Conservation (phyloP, 2,113 vertebrate genomes). For the Sander lucioperca region DNA sequence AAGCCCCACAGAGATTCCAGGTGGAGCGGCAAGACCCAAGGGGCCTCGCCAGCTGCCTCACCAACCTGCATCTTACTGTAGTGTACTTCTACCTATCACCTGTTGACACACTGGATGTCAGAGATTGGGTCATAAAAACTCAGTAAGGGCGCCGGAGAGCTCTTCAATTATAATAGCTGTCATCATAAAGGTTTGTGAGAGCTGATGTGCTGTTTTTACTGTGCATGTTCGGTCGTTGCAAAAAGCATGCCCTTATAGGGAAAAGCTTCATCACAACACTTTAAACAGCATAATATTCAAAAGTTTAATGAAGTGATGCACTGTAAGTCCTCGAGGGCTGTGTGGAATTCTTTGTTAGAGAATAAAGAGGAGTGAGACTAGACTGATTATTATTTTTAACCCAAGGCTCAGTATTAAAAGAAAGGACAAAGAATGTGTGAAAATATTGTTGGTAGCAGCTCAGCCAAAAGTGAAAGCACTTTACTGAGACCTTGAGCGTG, state of each 20-base stretch:
- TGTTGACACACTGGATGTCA: constrained; percentile 20
- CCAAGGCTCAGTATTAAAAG: constrained; percentile 29
- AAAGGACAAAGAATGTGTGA: constrained; percentile 18
- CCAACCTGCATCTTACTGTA: constrained; percentile 34
- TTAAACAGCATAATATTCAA: constrained; percentile 60
- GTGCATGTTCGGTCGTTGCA: neutral
- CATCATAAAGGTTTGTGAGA: constrained; percentile 22
- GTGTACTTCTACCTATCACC: constrained; percentile 7
- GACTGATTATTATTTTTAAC: constrained; percentile 56
- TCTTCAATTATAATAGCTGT: constrained; percentile 13
- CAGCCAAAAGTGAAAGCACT: constrained; percentile 1
- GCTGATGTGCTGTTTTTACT: constrained; percentile 4
- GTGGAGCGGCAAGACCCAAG: constrained; percentile 38
- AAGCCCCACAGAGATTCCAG: constrained; percentile 48
- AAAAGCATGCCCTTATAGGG: neutral
- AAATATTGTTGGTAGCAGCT: constrained; percentile 1
- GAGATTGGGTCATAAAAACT: constrained; percentile 21
- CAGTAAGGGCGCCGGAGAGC: neutral
- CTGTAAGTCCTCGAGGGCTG: constrained; percentile 33
- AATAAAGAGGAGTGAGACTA: constrained; percentile 36
- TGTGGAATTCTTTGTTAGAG: constrained; percentile 42
- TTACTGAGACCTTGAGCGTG: constrained; percentile 6
- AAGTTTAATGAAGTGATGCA: constrained; percentile 65
- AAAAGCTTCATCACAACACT: constrained; percentile 39
- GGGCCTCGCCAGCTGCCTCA: constrained; percentile 48